Conservation (phyloP, 2,797 vertebrate genomes). For the Diceros bicornis region DNA sequence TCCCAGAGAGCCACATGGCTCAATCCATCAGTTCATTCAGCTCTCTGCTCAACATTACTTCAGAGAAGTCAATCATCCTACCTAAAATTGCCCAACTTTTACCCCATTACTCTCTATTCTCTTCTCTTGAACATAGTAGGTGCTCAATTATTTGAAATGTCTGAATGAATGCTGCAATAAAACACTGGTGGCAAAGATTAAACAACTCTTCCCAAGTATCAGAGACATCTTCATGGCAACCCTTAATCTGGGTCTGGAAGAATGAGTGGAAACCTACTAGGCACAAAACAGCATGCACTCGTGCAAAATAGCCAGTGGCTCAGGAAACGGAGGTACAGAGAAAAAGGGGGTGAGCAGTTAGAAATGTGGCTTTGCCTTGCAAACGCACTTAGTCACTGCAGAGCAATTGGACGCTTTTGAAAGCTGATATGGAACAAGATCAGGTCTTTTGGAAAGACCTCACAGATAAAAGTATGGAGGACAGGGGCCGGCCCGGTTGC, state of each 20-base stretch:
- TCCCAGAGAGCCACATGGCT: not conserved
- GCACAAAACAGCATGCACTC: not conserved
- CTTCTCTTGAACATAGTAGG: not conserved
- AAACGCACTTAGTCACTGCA: not conserved
- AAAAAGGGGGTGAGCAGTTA: not conserved
- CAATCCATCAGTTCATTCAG: not conserved
- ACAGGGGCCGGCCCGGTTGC: not conserved
- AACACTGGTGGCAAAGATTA: not conserved
- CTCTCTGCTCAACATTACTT: not conserved
- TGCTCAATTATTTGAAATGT: not conserved
- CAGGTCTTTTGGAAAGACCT: not conserved
- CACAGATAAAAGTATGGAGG: not conserved
- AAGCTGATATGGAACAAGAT: not conserved
- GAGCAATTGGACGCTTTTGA: not conserved
- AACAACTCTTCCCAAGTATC: not conserved
- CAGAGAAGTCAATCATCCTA: conserved; percentile 17
- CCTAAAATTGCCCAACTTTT: conserved; percentile 22
- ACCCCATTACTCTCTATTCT: not conserved
- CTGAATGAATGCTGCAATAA: not conserved
- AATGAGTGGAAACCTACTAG: not conserved
- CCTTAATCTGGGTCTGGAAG: not conserved
- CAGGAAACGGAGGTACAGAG: not conserved
- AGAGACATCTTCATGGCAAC: not conserved
- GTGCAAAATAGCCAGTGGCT: not conserved
- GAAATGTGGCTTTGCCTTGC: not conserved